Conservation (phyloP, 35 echinoderm and acorn worm genomes). For the Ptychodera flava region DNA sequence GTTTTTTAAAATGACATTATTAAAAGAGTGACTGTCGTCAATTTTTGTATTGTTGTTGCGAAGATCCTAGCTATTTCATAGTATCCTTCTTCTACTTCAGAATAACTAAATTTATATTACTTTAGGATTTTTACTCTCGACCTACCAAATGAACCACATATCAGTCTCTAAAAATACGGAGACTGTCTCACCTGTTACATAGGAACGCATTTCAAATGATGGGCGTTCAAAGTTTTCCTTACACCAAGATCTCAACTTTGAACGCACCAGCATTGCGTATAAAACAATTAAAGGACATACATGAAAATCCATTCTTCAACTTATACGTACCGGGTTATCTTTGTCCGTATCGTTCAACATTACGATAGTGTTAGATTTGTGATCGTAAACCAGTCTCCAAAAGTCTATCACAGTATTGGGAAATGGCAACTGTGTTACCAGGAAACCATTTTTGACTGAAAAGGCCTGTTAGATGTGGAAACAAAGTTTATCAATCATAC, state of each 20-base stretch:
- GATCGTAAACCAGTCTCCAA: slow-evolving; percentile 70
- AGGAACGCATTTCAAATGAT: not conserved
- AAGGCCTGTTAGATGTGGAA: no score
- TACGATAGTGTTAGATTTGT: slow-evolving; percentile 58
- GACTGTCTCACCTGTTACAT: not conserved
- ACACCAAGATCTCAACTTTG: not conserved
- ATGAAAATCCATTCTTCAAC: no score
- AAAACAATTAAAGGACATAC: not conserved
- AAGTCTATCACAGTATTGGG: slow-evolving; percentile 62
- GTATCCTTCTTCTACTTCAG: no score
- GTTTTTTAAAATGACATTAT: no score
- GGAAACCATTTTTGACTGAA: slow-evolving; percentile 15
- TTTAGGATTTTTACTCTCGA: no score
- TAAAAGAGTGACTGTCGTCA: no score
- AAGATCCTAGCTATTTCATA: no score
- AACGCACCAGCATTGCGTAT: not conserved
- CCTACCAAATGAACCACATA: not conserved
- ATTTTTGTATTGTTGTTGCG: no score
- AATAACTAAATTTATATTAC: no score
- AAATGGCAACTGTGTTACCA: slow-evolving; percentile 72
- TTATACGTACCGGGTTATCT: slow-evolving; percentile 57
- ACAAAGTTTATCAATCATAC: no score
- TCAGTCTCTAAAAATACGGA: not conserved
- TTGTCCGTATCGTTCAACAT: slow-evolving; percentile 68
- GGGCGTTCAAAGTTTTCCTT: not conserved